Base-by-base conservation (phyloP, 92 coral and sea anemone genomes). In the Phenganax marumi region DNA sequence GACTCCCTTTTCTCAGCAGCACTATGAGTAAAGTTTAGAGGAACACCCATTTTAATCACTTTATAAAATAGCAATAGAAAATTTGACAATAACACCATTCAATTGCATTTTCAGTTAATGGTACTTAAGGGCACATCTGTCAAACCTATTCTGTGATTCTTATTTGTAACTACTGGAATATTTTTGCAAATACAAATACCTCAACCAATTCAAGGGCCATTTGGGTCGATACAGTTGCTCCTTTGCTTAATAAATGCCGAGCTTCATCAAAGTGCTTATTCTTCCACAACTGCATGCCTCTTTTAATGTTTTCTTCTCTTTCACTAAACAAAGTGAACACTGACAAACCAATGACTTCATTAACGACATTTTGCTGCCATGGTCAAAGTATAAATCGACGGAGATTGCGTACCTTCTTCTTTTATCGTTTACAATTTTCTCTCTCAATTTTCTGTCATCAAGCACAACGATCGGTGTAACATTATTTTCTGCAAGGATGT, bases 141-240 rank as follows among this genome's bases (percentile, higher is more conserved):
- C 43, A 2, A 33, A 33, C 43, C 43, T 33, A 33, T 5, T 33
- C 43, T 33, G 43, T 33, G 43, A 33, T 33, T 33, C 43, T 33
- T 33, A 33, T 33, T 33, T 33, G 43, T 33, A 33, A 33, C 2
- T 33, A 33, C 43, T 33, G 63, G 22, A 8, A 56, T 56, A 14
- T 14, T 56, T 56, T 14, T 56, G 17, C 63, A 52, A 52, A 72
- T n/a, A 49, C 60, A 50, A 68, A 13, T 68, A 68, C 25, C 73
- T 22, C 26, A 46, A 25, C 26, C 48, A 68, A 25, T 25, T 68
- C 73, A 22, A 68, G 73, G 26, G 73, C 73, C 73, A 68, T 10
- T 68, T 22, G 21, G 73, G 73, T 68, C 49, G 39, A 68, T 14
- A 68, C 73, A 68, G 21, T 68, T 68, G 73, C 73, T 17, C 73